phyloP scores from a whole-genome alignment of 2,888 invertebrate species.

The Volucella inflata region DNA sequence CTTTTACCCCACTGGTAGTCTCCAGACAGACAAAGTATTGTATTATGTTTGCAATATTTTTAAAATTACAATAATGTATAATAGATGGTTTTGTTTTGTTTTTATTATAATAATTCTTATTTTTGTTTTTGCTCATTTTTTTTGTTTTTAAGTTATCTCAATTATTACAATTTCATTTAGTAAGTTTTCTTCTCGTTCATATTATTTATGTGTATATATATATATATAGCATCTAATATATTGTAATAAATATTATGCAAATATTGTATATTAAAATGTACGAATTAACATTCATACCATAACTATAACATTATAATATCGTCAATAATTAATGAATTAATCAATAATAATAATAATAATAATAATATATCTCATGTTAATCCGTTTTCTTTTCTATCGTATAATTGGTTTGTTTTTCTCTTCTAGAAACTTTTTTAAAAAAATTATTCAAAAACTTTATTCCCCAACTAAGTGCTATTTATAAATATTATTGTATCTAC shows the following conservation, averaged over 20 bases:
- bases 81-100: conserved; percentile 49
- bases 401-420: conserved; percentile 5
- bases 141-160: conserved; percentile 8
- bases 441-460: neutral
- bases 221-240: conserved; percentile 71
- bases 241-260: conserved; percentile 74
- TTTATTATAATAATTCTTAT: conserved; percentile 41
- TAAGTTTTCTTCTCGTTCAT: conserved; percentile 51
- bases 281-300: conserved; percentile 63
- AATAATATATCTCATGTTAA: conserved; percentile 18
- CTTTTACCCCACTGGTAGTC: too few species aligned
- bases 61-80: conserved; percentile 54
- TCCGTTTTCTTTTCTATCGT: conserved; percentile 8
- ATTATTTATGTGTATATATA: conserved; percentile 59
- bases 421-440: conserved; percentile 7
- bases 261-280: conserved; percentile 72
- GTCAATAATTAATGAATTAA: conserved; percentile 47
- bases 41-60: conserved; percentile 45
- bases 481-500: conserved; percentile 26
- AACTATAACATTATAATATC: conserved; percentile 69
- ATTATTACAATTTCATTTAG: conserved; percentile 62
- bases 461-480: conserved; percentile 18
- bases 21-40: too few species aligned
- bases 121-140: conserved; percentile 55
- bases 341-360: conserved; percentile 43